These are phyloP conservation scores for Herpetotheres cachinnans DNA, from an alignment of 2,113 vertebrate species.

Conservation along the genomic window DNA sequence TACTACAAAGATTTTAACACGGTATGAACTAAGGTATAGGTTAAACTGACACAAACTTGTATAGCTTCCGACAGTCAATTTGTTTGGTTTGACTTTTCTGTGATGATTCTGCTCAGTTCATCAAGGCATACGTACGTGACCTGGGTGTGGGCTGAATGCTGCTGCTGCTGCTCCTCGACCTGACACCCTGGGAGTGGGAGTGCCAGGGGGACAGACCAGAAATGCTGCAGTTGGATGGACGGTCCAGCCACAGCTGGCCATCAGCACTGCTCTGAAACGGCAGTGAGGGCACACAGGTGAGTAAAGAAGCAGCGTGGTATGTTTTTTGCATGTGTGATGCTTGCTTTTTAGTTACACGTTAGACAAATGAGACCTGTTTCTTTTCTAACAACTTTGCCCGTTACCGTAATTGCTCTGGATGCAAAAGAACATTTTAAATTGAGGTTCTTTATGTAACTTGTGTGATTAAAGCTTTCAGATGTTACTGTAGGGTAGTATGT, in stretches of 20 bases:
- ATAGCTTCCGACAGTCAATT: background rate
- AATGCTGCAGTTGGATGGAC: fast-evolving
- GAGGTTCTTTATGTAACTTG: background rate
- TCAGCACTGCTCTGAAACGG: background rate
- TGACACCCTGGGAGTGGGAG: background rate
- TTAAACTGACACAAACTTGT: background rate
- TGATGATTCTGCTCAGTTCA: background rate
- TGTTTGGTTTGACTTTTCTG: background rate
- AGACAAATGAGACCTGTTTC: background rate
- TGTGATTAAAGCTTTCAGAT: background rate
- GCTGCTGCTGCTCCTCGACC: background rate
- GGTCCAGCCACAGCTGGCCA: background rate
- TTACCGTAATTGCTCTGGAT: background rate
- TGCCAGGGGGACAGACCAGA: background rate
- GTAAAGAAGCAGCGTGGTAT: background rate
- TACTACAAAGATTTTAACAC: background rate
- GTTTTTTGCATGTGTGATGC: background rate
- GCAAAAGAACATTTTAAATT: background rate
- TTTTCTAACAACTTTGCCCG: background rate
- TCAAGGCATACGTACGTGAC: fast-evolving
- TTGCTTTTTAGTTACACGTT: background rate
- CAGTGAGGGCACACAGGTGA: background rate
- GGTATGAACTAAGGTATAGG: background rate
- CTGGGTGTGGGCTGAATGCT: background rate
- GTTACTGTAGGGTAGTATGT: background rate